Evolutionary conservation across 2,113 vertebrate species (phyloP).

Genomic region (Lutjanus erythropterus): DNA sequence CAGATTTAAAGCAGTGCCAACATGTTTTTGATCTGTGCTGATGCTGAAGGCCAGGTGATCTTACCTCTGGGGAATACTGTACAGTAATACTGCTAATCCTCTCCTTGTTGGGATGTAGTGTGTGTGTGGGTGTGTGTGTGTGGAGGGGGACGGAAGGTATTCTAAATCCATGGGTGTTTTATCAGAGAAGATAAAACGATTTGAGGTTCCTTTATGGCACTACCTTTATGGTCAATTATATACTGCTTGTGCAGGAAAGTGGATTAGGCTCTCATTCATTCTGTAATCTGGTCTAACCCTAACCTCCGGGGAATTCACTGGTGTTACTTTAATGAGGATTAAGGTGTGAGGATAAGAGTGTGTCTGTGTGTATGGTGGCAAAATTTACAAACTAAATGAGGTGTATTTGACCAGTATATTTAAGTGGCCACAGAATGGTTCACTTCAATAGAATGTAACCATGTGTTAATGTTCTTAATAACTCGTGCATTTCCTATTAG

Average conservation of each 20-base stretch:
- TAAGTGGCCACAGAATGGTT: neutral
- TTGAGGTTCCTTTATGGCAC: constrained; percentile 12
- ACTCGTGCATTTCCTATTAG: neutral
- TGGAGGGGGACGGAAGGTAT: neutral
- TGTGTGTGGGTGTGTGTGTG: constrained; percentile 1
- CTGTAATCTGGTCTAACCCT: constrained; percentile 41
- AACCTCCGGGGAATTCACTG: constrained; percentile 18
- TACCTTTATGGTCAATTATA: constrained; percentile 45
- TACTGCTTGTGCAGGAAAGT: constrained; percentile 17
- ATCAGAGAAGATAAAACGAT: constrained; percentile 40
- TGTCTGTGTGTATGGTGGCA: constrained; percentile 1
- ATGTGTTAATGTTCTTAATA: neutral
- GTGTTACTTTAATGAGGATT: constrained; percentile 37
- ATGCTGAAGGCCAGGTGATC: constrained; percentile 49
- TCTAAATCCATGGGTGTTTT: constrained; percentile 38
- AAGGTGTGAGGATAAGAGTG: constrained; percentile 5
- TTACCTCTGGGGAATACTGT: constrained; percentile 41
- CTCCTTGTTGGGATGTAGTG: neutral
- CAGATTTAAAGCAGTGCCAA: neutral
- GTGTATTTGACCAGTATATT: neutral
- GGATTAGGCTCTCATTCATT: constrained; percentile 41
- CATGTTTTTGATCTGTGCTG: constrained; percentile 29
- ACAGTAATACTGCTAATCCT: constrained; percentile 54
- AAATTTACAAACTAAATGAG: neutral
- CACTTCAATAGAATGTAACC: neutral